Evolutionary conservation across 2,888 invertebrate genomes (phyloP), one percentile per base, ranked within the genome.

Genomic region (Drosophila kambysellisi): DNA sequence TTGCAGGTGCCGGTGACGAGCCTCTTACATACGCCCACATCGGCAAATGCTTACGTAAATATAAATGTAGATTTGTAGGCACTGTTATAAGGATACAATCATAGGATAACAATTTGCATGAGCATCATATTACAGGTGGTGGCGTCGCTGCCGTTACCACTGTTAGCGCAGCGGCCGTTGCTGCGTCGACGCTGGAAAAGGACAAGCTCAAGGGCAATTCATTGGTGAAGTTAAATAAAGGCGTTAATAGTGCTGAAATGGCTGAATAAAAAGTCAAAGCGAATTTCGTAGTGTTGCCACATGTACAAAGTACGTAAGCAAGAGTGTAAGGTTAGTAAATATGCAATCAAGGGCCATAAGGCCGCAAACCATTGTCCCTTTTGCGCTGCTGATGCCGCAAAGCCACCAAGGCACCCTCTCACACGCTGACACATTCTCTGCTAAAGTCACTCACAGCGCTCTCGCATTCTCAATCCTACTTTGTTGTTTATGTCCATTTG

Each of bases 131-230:
- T 83, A 89, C 85, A 85, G 83, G 61, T 74, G n/a, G 12, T 33
- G 43, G 15, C 43, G 52, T 29, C 11, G 59, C 64, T 39, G 41
- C 8, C 50, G 32, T 54, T 46, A 46, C n/a, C n/a, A n/a, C n/a
- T n/a, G n/a, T n/a, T n/a, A n/a, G 51, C 60, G 76, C 37, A 46
- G 37, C 62, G 51, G 48, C 46, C 57, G 39, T 71, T 69, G 72
- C 48, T 60, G 69, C 82, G 65, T 74, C 70, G 75, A 69, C 89
- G 88, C 80, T 78, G 35, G 74, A 79, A 87, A 87, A 89, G 86
- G 90, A 88, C 90, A 89, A 87, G 85, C 86, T 88, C 88, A 87
- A 87, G 86, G 86, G 90, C 86, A 87, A 79, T 79, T 67, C 71
- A 73, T 68, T 54, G 59, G 58, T 62, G 58, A 50, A 51, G 58